Conservation (phyloP, 2,113 vertebrate species). For the Lethenteron camtschaticum region DNA sequence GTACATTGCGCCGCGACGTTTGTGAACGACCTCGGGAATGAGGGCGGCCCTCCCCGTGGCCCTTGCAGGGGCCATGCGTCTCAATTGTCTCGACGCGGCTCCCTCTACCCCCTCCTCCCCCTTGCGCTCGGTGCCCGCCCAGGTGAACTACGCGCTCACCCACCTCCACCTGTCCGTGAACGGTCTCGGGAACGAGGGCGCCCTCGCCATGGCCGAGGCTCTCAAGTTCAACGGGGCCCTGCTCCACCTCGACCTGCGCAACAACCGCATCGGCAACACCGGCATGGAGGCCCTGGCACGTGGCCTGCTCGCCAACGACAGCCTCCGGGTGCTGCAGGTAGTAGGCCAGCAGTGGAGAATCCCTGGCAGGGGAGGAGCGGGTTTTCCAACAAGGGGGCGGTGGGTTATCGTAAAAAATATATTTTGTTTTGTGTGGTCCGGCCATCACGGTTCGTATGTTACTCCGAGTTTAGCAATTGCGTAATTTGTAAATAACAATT, state of each 20-base stretch:
- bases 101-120: not conserved
- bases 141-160: slow-evolving; percentile 43
- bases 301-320: slow-evolving; percentile 48
- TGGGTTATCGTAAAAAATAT: no score
- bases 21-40: no score
- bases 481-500: no score
- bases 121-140: slow-evolving; percentile 6
- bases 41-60: no score
- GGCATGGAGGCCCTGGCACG: slow-evolving; percentile 39
- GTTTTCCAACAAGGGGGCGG: not conserved
- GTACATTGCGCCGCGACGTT: no score
- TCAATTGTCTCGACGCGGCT: no score
- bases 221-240: slow-evolving; percentile 46
- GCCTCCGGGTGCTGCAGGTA: slow-evolving; percentile 41
- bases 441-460: no score
- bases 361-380: no score
- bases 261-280: slow-evolving; percentile 45
- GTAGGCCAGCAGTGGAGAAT: no score
- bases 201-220: slow-evolving; percentile 47
- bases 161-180: slow-evolving; percentile 55
- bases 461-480: no score
- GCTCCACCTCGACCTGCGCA: slow-evolving; percentile 38
- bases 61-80: no score
- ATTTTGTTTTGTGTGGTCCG: no score
- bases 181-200: slow-evolving; percentile 57